Conservation (phyloP, 2,888 invertebrate species). For the Hirtodrosophila trivittata region DNA sequence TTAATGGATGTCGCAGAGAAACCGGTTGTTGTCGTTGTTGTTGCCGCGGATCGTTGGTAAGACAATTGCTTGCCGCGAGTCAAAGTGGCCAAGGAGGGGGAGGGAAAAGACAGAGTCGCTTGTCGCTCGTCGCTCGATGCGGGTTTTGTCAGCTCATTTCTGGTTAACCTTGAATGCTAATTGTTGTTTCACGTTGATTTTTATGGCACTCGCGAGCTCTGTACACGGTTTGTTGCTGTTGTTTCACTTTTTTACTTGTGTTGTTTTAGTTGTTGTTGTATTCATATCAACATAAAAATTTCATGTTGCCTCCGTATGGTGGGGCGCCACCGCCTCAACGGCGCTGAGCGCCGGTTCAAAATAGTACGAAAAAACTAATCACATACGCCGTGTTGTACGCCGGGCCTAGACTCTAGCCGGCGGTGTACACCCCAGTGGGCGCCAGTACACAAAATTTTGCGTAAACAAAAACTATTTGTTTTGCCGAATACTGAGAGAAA, state of each 20-base stretch:
- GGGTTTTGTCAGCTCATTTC: constrained; percentile 61
- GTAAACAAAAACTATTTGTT: constrained; percentile 64
- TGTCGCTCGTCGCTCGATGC: constrained; percentile 1
- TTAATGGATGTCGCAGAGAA: not conserved
- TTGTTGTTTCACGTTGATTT: constrained; percentile 76
- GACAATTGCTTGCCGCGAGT: constrained; percentile 1
- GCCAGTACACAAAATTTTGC: constrained; percentile 54
- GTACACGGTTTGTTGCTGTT: constrained; percentile 23
- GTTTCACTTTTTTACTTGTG: constrained; percentile 10
- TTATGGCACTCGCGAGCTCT: constrained; percentile 64
- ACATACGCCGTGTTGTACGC: constrained; percentile 59
- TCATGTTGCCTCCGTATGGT: constrained; percentile 54
- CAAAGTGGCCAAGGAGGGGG: not conserved
- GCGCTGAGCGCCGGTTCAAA: constrained; percentile 77
- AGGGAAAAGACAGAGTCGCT: not conserved
- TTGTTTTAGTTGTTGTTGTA: constrained; percentile 25
- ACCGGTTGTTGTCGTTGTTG: not conserved
- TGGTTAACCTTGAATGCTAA: constrained; percentile 80
- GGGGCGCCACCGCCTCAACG: constrained; percentile 14
- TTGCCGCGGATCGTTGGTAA: not conserved
- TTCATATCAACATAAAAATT: constrained; percentile 76
- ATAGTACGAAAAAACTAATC: constrained; percentile 82
- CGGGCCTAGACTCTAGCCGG: constrained; percentile 60
- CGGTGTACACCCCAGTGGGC: constrained; percentile 8
- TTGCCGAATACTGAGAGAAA: constrained; percentile 25